Conservation (phyloP, 2,113 vertebrate genomes). For the Hippotragus niger region DNA sequence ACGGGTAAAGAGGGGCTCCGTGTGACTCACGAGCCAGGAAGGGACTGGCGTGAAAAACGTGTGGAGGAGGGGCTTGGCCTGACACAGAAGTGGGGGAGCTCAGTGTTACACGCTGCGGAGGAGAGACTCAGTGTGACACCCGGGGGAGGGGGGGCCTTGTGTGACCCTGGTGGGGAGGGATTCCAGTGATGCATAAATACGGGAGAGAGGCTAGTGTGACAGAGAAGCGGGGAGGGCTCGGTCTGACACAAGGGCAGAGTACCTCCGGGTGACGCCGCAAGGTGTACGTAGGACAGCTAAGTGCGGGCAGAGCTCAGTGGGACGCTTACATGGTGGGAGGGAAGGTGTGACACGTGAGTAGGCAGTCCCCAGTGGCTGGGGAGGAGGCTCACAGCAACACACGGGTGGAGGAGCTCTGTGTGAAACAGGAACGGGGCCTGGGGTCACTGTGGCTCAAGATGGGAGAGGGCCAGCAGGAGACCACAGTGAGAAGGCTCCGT, state of each 20-base stretch:
- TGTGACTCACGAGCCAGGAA: background rate
- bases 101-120: background rate
- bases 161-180: background rate
- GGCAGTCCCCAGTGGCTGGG: background rate
- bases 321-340: background rate
- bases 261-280: accelerated
- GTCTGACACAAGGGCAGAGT: accelerated
- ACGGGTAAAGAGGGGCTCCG: background rate
- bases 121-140: accelerated
- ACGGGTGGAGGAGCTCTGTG: background rate
- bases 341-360: background rate
- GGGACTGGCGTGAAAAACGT: background rate
- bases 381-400: too few species aligned
- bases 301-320: accelerated
- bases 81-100: background rate
- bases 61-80: background rate
- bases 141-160: accelerated
- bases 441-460: background rate
- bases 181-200: background rate
- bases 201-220: background rate
- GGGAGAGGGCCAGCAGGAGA: background rate
- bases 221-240: background rate
- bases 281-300: accelerated
- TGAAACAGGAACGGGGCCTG: background rate
- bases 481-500: background rate